Percentiles rank a stretch among this genome's conserved stretches.
phyloP scores from a whole-genome alignment of 2,888 invertebrate species.

The Ochropleura plecta region DNA sequence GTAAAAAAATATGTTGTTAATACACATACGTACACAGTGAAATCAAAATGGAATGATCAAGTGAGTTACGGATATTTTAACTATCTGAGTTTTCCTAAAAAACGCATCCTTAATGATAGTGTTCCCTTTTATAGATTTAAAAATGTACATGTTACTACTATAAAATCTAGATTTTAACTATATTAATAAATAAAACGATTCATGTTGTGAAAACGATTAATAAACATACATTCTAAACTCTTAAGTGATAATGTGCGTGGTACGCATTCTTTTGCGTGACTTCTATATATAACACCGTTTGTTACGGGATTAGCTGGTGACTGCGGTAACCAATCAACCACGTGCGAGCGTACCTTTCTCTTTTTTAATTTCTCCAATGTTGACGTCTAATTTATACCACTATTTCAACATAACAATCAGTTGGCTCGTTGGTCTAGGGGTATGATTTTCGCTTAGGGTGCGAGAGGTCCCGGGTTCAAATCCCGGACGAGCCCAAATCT shows the following conservation, averaged over 20 bases:
- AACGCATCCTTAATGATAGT: neutral
- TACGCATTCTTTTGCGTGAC: conserved; percentile 5
- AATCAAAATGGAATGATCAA: neutral
- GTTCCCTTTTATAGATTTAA: neutral
- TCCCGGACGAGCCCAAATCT: conserved; percentile 87
- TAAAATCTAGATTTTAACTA: neutral
- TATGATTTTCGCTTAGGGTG: conserved; percentile 91
- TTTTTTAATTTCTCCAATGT: conserved; percentile 25
- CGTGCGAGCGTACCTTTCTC: conserved; percentile 56
- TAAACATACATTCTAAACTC: too few relatives aligned
- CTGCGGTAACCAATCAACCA: conserved; percentile 21
- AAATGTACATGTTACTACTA: neutral
- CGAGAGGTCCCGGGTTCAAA: conserved; percentile 91
- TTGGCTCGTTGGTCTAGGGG: conserved; percentile 91
- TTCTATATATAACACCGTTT: conserved; percentile 7
- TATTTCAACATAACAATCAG: neutral
- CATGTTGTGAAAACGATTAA: neutral
- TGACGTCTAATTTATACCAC: neutral
- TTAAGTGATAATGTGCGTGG: neutral
- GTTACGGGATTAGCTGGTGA: conserved; percentile 2
- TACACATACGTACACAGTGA: too few relatives aligned
- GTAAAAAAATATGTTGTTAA: neutral
- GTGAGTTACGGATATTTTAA: neutral
- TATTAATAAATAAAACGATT: neutral
- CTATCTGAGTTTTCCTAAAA: neutral